Conservation (phyloP, 2,797 vertebrate genomes). For the Pelodytes ibericus region DNA sequence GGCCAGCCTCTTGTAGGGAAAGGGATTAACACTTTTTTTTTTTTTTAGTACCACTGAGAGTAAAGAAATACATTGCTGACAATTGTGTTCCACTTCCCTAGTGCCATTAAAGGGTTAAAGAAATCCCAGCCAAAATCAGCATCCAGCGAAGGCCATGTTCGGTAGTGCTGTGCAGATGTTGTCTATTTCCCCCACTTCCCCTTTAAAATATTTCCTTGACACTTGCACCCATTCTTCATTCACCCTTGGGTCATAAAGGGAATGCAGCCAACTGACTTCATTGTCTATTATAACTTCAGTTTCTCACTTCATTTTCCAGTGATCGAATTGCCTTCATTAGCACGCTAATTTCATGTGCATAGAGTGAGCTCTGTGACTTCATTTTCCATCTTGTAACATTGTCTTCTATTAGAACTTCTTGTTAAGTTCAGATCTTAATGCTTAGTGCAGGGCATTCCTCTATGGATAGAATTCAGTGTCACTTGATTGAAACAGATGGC, state of each 20-base stretch:
- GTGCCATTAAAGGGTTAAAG: not conserved
- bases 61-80: not conserved
- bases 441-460: constrained; percentile 25
- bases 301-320: constrained; percentile 13
- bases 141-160: constrained; percentile 27
- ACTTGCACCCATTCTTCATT: constrained; percentile 7
- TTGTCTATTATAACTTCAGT: constrained; percentile 48
- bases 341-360: constrained; percentile 24
- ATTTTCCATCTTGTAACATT: constrained; percentile 44
- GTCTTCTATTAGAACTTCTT: constrained; percentile 21
- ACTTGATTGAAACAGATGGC: constrained; percentile 29
- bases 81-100: not conserved
- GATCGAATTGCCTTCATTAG: constrained; percentile 19
- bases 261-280: constrained; percentile 27
- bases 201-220: constrained; percentile 29
- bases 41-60: not conserved
- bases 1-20: not conserved
- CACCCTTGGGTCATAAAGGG: constrained; percentile 25
- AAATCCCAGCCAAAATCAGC: constrained; percentile 13
- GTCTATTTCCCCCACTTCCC: constrained; percentile 12
- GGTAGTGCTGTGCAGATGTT: constrained; percentile 20
- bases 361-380: constrained; percentile 38
- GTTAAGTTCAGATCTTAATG: constrained; percentile 18
- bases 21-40: not conserved
- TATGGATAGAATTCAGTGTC: constrained; percentile 22